Conservation (phyloP, 92 coral and sea anemone genomes). For the Meandrina meandrites region DNA sequence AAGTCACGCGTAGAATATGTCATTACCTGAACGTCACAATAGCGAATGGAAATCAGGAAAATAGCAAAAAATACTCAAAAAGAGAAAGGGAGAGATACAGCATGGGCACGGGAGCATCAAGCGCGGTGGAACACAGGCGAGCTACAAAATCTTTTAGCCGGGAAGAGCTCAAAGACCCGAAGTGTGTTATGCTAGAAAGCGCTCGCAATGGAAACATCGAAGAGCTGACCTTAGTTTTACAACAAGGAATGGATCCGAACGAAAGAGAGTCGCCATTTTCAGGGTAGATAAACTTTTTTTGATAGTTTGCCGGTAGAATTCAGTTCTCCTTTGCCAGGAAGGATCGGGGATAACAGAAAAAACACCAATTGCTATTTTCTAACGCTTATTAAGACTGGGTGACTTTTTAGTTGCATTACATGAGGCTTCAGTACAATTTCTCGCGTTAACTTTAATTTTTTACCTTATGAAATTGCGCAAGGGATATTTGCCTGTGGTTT, state of each 20-base stretch:
- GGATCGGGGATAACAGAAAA: neutral
- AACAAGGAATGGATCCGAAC: constrained; percentile 65
- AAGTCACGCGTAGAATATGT: neutral
- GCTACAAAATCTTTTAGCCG: neutral
- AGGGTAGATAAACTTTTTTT: constrained; percentile 27
- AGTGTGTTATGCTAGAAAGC: constrained; percentile 34
- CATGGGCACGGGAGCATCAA: constrained; percentile 31
- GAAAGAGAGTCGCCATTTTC: constrained; percentile 48
- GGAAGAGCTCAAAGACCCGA: constrained; percentile 47
- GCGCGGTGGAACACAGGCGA: neutral
- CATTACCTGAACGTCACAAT: constrained; percentile 30
- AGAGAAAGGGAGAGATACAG: neutral
- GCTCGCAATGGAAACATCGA: constrained; percentile 54
- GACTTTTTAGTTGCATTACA: neutral
- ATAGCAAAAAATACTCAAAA: neutral
- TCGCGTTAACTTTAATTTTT: neutral
- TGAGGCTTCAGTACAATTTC: neutral
- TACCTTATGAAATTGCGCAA: too few species aligned
- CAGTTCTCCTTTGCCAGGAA: neutral
- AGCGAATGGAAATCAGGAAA: neutral
- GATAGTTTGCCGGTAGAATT: neutral
- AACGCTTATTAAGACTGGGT: neutral
- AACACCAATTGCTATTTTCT: neutral
- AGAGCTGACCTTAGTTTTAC: constrained; percentile 28
- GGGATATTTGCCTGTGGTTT: too few species aligned